phyloP scores from a whole-genome alignment of 2,888 invertebrate species.

The Diarsia dahlii region DNA sequence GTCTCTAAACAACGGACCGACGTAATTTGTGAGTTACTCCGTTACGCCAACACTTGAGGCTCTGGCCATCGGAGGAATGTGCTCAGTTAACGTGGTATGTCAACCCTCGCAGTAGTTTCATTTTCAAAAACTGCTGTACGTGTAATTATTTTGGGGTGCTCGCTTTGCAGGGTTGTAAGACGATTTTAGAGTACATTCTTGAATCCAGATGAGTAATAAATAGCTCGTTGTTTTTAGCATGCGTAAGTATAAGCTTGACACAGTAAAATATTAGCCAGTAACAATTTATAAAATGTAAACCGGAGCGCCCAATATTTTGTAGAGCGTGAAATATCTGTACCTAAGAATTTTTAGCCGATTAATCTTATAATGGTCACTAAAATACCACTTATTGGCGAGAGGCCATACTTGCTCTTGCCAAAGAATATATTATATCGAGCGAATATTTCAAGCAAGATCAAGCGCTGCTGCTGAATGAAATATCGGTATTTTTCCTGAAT shows the following conservation, averaged over 20 bases:
- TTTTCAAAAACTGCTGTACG: constrained; percentile 52
- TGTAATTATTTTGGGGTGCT: constrained; percentile 31
- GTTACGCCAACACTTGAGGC: constrained; percentile 47
- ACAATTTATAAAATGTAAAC: constrained; percentile 14
- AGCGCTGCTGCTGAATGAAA: constrained; percentile 30
- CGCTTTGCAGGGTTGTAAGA: background rate
- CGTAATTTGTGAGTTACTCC: constrained; percentile 80
- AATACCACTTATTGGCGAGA: constrained; percentile 66
- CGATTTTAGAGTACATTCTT: background rate
- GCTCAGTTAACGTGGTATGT: constrained; percentile 72
- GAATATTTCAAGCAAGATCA: constrained; percentile 38
- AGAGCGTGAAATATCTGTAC: constrained; percentile 39
- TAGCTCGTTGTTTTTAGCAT: background rate
- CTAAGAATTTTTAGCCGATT: constrained; percentile 55
- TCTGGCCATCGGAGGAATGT: constrained; percentile 76
- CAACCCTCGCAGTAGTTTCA: constrained; percentile 57
- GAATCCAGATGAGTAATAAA: background rate
- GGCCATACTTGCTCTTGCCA: constrained; percentile 65
- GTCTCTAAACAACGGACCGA: constrained; percentile 74
- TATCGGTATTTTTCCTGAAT: constrained; percentile 17
- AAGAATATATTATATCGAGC: constrained; percentile 48
- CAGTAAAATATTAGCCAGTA: background rate
- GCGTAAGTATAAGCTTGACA: background rate
- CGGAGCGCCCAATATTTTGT: constrained; percentile 16
- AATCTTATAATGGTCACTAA: constrained; percentile 56